phyloP scores from a whole-genome alignment of 1,140 invertebrate species.

The Colletes latitarsis region DNA sequence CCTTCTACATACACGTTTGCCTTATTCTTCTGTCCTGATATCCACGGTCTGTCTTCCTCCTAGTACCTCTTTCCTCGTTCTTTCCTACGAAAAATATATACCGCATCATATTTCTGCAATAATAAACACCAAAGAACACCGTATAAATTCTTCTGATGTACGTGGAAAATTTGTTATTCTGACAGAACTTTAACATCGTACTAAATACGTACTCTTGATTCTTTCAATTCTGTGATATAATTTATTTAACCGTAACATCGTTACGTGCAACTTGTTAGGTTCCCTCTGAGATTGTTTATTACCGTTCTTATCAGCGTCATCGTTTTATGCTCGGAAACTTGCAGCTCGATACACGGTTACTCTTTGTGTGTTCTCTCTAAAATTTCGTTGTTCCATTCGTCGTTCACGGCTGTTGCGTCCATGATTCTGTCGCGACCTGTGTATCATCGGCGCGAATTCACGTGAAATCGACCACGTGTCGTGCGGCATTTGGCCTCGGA shows the following conservation, averaged over 20 bases:
- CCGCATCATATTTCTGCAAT: conserved; percentile 1
- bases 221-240: background rate
- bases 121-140: conserved; percentile 15
- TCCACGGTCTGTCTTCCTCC: conserved; percentile 15
- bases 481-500: conserved; percentile 55
- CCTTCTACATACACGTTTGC: conserved; percentile 4
- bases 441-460: conserved; percentile 58
- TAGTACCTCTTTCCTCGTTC: conserved; percentile 9
- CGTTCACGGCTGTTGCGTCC: conserved; percentile 43
- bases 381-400: conserved; percentile 41
- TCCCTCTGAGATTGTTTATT: background rate
- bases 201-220: background rate
- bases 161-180: background rate
- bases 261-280: no score
- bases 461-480: conserved; percentile 68
- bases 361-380: conserved; percentile 16
- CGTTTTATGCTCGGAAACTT: background rate
- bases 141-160: background rate
- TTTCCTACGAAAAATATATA: background rate
- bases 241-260: background rate
- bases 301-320: background rate
- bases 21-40: conserved; percentile 7
- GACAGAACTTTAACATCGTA: background rate
- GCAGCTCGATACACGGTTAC: background rate
- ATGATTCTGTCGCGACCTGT: conserved; percentile 31